Conservation (phyloP, 2,888 invertebrate genomes). For the Papilio demoleus region DNA sequence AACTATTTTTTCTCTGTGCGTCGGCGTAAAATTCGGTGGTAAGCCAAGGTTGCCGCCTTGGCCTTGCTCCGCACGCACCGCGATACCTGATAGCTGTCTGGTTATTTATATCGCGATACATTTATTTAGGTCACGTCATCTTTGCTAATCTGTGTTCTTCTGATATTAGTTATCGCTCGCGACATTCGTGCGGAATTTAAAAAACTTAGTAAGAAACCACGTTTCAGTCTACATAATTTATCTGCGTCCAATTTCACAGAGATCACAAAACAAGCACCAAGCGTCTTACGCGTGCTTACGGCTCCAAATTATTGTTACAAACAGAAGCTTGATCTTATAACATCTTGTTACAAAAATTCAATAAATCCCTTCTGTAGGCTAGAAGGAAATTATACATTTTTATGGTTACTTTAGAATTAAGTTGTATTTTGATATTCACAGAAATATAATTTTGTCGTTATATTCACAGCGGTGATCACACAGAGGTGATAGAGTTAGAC, state of each 20-base stretch:
- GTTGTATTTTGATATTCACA: not conserved
- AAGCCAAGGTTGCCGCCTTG: conserved; percentile 53
- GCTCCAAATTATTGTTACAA: no score
- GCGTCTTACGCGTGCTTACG: no score
- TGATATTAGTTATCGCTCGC: not conserved
- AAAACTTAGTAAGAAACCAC: not conserved
- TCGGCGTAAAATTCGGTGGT: conserved; percentile 41
- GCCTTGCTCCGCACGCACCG: conserved; percentile 47
- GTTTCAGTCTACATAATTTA: no score
- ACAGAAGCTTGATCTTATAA: no score
- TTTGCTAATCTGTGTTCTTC: conserved; percentile 8
- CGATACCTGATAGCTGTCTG: conserved; percentile 33
- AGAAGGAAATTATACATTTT: not conserved
- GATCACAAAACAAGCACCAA: no score
- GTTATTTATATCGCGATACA: conserved; percentile 33
- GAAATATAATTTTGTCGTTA: not conserved
- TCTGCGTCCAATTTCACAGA: no score
- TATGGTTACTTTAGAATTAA: not conserved
- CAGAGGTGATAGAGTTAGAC: conserved; percentile 96
- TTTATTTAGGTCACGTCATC: conserved; percentile 29
- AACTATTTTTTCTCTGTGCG: conserved; percentile 26
- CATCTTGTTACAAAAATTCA: no score
- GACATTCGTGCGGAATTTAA: not conserved
- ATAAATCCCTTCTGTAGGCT: no score
- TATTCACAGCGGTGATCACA: conserved; percentile 92